Base-by-base conservation (phyloP, 2,797 vertebrate species). In the Falco cherrug region DNA sequence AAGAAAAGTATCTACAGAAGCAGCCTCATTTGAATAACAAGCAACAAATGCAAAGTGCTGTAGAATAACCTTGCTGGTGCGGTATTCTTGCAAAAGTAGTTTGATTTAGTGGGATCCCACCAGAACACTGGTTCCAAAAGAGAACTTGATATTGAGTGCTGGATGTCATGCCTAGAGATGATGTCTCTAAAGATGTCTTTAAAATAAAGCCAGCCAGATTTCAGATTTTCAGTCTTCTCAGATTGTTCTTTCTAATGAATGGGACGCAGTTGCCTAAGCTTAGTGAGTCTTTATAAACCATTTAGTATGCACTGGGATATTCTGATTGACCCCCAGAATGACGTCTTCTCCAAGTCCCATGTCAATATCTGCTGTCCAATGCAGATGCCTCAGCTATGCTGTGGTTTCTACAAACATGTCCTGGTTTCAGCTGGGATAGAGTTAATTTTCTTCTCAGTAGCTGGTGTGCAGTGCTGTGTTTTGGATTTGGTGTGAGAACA, bases 51-150 rank as follows among this genome's bases (percentile, higher is more conserved):
- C 43, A 59, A 81, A 99, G 96, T 48, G 98, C 98, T 4, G 99
- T 99, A 83, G 97, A 96, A 97, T 99, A 99, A 65, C 99, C 99
- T 45, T 98, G 98, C 26, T 98, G 96, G 80, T 98, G 97, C 43
- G 99, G 97, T 78, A 99, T 97, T 95, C 98, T 98, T 29, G 99
- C 98, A 57, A 99, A 99, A n/a, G 99, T 99, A 33, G 98, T 99
- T 97, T 99, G 99, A 61, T 97, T 98, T 29, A 97, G 63, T 22
- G 98, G 98, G 26, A 99, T 99, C 1, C 99, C 99, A 4, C 99
- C 99, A 0, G 99, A 99, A n/a, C 97, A 98, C 4, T 96, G 98
- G 0, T 98, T 97, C 95, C 97, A 97, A 19, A 88, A 25, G 5
- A 98, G 67, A 68, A 87, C 70, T 3, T 13, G 89, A 11, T 0